phyloP scores from a whole-genome alignment of 2,888 invertebrate species.

The Dinocampus coccinellae region DNA sequence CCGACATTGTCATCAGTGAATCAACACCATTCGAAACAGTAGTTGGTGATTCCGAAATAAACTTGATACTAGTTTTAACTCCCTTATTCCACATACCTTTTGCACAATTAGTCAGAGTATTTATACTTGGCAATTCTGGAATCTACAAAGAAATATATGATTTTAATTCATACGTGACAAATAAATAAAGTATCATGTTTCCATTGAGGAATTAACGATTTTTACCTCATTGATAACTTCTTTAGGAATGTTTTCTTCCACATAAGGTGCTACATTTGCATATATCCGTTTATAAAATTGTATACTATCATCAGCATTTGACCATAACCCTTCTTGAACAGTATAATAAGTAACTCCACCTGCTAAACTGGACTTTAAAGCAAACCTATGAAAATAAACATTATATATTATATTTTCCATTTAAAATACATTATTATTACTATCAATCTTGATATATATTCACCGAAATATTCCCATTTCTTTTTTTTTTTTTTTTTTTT shows the following conservation, averaged over 20 bases:
- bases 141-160: slow-evolving; percentile 44
- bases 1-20: slow-evolving; percentile 36
- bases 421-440: background rate
- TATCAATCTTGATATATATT: slow-evolving; percentile 3
- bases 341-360: slow-evolving; percentile 65
- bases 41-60: slow-evolving; percentile 53
- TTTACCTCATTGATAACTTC: slow-evolving; percentile 56
- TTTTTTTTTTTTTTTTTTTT: too few relatives aligned
- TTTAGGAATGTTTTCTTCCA: slow-evolving; percentile 57
- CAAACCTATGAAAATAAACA: slow-evolving; percentile 56
- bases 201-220: background rate
- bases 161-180: background rate
- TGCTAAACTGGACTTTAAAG: slow-evolving; percentile 60
- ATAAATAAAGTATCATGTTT: background rate
- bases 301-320: slow-evolving; percentile 61
- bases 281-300: slow-evolving; percentile 63
- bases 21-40: slow-evolving; percentile 50
- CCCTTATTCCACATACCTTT: slow-evolving; percentile 57
- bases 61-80: slow-evolving; percentile 54
- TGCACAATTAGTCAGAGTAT: slow-evolving; percentile 42
- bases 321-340: slow-evolving; percentile 66
- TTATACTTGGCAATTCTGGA: slow-evolving; percentile 51
- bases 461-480: slow-evolving; percentile 9
- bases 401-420: slow-evolving; percentile 1
- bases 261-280: slow-evolving; percentile 55